These are phyloP conservation scores for Netelia fuscicornis DNA, from an alignment of 2,888 invertebrate genomes.

Conservation along the genomic window DNA sequence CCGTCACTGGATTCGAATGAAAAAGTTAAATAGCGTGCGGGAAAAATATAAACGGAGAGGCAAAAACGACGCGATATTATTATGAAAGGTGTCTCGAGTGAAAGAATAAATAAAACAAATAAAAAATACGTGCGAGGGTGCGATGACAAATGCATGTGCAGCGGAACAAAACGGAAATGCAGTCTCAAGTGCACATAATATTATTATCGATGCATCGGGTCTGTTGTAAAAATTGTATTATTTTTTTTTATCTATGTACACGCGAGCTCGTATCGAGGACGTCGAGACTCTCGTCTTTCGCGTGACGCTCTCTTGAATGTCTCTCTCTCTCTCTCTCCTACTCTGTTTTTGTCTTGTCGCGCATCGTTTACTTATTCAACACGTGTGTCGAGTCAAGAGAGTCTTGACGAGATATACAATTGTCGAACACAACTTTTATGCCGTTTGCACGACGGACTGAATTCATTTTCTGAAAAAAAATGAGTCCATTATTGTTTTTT, in stretches of 20 bases:
- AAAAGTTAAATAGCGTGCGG: not conserved
- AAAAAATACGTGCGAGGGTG: not conserved
- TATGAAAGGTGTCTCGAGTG: no score
- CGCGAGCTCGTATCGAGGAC: not conserved
- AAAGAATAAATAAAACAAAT: not conserved
- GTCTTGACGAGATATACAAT: not conserved
- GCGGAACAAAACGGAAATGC: not conserved
- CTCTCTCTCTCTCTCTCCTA: no score
- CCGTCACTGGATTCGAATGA: constrained; percentile 14
- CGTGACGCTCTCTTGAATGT: not conserved
- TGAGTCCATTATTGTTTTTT: not conserved
- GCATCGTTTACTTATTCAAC: constrained; percentile 6
- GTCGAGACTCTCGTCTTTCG: constrained; percentile 7
- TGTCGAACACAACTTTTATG: not conserved
- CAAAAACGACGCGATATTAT: no score
- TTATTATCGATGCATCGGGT: not conserved
- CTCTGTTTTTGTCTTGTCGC: not conserved
- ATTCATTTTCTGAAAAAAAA: not conserved
- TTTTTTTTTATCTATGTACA: not conserved
- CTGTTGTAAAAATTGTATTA: not conserved
- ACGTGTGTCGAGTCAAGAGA: constrained; percentile 7
- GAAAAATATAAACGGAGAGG: not conserved
- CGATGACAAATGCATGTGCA: not conserved
- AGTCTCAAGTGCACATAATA: not conserved
- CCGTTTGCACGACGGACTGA: not conserved